Percentiles rank a stretch among this genome's conserved stretches.
Evolutionary conservation across 2,113 vertebrate genomes (phyloP).

Genomic region (Oplegnathus fasciatus): DNA sequence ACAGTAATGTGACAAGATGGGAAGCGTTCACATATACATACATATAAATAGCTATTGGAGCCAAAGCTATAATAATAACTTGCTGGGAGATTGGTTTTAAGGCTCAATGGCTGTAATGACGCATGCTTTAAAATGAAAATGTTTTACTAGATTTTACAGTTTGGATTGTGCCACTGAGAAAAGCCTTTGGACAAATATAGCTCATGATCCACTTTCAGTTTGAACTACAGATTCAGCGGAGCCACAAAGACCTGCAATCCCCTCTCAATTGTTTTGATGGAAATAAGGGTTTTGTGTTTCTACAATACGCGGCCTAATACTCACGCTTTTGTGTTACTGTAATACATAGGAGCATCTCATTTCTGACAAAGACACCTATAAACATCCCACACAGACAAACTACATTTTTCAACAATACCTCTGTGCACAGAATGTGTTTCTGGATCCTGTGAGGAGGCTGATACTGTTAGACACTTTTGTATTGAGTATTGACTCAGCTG

Average conservation of each 20-base stretch:
- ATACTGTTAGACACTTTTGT: conserved; percentile 60
- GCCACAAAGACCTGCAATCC: conserved; percentile 41
- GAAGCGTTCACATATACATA: neutral
- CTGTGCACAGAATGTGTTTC: conserved; percentile 40
- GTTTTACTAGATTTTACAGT: conserved; percentile 35
- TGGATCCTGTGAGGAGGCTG: conserved; percentile 52
- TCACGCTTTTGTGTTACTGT: conserved; percentile 12
- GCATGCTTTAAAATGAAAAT: conserved; percentile 42
- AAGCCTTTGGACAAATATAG: conserved; percentile 56
- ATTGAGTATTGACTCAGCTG: conserved; percentile 80
- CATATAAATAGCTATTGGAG: conserved; percentile 12
- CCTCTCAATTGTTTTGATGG: conserved; percentile 43
- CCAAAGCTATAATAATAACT: conserved; percentile 16
- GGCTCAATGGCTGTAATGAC: conserved; percentile 18
- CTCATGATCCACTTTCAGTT: conserved; percentile 47
- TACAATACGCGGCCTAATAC: conserved; percentile 2
- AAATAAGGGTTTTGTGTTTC: conserved; percentile 41
- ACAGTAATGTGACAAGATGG: neutral
- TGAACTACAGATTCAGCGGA: conserved; percentile 33
- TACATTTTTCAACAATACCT: conserved; percentile 44
- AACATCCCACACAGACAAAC: conserved; percentile 37
- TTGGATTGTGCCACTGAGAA: conserved; percentile 33
- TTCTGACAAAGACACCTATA: conserved; percentile 29
- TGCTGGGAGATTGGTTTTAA: conserved; percentile 16
- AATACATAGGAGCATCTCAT: conserved; percentile 15